Conservation (phyloP, 2,888 invertebrate species). For the Tipula helvola region DNA sequence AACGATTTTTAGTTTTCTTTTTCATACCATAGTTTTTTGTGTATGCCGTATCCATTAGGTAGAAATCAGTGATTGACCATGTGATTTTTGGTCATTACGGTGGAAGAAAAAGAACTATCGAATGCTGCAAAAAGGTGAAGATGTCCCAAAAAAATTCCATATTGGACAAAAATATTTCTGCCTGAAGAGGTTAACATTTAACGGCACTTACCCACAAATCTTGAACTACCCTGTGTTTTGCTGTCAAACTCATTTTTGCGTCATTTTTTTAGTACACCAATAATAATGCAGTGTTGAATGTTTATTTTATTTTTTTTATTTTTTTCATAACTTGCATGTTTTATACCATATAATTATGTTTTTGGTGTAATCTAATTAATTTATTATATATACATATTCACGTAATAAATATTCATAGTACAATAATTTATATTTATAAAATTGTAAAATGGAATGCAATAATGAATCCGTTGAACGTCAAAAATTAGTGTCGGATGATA, state of each 20-base stretch:
- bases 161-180: no score
- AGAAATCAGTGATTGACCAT: no score
- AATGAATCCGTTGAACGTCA: slow-evolving; percentile 36
- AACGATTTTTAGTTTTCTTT: no score
- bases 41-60: no score
- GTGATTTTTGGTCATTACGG: no score
- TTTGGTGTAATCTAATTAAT: not conserved
- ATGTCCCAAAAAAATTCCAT: no score
- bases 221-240: not conserved
- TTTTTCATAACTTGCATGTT: not conserved
- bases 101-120: no score
- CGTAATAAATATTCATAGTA: not conserved
- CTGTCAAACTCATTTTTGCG: not conserved
- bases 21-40: no score
- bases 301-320: not conserved
- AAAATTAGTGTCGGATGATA: slow-evolving; percentile 33
- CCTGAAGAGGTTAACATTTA: not conserved
- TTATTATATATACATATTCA: not conserved
- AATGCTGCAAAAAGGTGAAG: no score
- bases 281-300: not conserved
- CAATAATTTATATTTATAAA: not conserved
- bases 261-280: not conserved
- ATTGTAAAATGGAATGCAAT: slow-evolving; percentile 31
- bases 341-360: not conserved
- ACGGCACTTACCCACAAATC: not conserved